Evolutionary conservation across 2,113 vertebrate genomes (phyloP).

Genomic region (Prietella phreatophila): DNA sequence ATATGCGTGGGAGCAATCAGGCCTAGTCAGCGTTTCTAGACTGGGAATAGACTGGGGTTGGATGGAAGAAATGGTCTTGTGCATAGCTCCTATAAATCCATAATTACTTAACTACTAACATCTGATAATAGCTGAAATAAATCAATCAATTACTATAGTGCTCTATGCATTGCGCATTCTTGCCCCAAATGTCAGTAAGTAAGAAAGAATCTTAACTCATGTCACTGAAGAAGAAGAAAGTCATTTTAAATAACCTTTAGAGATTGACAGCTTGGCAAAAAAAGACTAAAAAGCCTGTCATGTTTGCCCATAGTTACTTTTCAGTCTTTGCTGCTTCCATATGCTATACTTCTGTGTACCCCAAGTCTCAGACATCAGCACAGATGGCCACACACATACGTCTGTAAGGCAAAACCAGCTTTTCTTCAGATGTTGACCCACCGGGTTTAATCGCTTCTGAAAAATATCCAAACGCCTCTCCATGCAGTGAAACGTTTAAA

Average conservation of each 20-base stretch:
- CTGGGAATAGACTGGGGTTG: neutral
- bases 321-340: neutral
- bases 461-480: conserved; percentile 38
- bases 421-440: conserved; percentile 23
- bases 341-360: neutral
- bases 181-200: neutral
- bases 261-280: neutral
- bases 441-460: conserved; percentile 26
- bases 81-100: neutral
- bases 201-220: neutral
- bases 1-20: neutral
- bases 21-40: neutral
- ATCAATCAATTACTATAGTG: neutral
- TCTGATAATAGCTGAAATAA: neutral
- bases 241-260: neutral
- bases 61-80: neutral
- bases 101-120: neutral
- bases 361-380: neutral
- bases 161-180: neutral
- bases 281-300: neutral
- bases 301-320: neutral
- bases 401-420: neutral
- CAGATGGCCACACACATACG: conserved; percentile 5
- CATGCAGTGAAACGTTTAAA: conserved; percentile 30
- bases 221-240: neutral